A percentile compares a stretch with the other conserved stretches of the same genome.
These are phyloP conservation scores for Scolopax mira DNA, from an alignment of 2,113 vertebrate species.

Conservation along the genomic window DNA sequence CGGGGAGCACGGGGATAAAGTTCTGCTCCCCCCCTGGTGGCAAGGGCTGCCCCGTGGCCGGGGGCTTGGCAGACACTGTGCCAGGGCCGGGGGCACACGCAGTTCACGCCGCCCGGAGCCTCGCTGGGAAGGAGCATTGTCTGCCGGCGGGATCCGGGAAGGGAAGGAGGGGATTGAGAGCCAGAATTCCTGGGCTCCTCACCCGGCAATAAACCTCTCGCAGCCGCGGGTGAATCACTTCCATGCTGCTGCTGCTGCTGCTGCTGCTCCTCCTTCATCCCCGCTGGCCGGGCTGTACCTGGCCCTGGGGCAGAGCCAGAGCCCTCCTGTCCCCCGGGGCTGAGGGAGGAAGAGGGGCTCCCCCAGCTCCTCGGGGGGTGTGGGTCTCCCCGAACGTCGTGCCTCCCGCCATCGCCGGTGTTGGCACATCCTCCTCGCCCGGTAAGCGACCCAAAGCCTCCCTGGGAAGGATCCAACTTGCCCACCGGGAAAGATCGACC, in stretches of 20 bases:
- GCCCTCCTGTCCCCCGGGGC: neutral
- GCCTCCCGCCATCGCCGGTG: fast-evolving
- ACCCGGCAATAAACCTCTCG: neutral
- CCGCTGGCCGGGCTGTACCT: neutral
- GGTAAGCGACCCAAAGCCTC: too few species aligned
- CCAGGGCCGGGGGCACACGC: neutral
- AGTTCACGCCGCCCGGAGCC: neutral
- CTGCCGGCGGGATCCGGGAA: neutral
- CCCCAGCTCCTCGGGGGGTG: neutral
- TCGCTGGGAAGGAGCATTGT: neutral
- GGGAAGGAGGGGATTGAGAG: neutral
- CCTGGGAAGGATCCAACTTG: neutral
- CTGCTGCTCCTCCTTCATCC: neutral
- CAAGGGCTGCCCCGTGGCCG: neutral
- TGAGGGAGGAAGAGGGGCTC: neutral
- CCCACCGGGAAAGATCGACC: fast-evolving
- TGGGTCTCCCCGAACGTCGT: neutral
- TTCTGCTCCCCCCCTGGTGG: neutral
- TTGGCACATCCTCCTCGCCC: fast-evolving
- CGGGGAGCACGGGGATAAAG: neutral
- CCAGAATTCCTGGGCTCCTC: constrained; percentile 4
- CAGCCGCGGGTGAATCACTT: neutral
- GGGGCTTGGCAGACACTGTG: neutral
- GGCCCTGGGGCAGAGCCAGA: neutral
- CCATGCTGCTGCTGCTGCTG: neutral